These are phyloP conservation scores for Diachasmimorpha longicaudata DNA, from an alignment of 1,140 invertebrate species.

Conservation along the genomic window DNA sequence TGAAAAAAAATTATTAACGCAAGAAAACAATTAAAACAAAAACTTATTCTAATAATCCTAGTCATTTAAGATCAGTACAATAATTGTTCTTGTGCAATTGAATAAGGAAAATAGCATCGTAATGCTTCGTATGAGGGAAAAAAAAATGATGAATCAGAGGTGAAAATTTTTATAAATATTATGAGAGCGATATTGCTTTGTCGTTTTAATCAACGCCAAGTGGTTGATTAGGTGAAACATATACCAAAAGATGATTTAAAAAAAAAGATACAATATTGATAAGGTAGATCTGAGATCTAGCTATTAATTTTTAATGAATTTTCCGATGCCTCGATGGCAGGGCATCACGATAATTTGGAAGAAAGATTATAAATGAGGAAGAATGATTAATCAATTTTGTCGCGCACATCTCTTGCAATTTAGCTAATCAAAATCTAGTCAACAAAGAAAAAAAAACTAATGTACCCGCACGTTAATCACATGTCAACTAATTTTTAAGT, in stretches of 20 bases:
- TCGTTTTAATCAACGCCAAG: constrained; percentile 8
- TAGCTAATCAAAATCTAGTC: constrained; percentile 35
- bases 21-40: neutral
- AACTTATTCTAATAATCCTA: constrained; percentile 11
- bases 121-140: neutral
- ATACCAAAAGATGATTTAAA: constrained; percentile 22
- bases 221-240: constrained; percentile 24
- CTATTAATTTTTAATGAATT: constrained; percentile 6
- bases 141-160: neutral
- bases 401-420: constrained; percentile 14
- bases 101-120: neutral
- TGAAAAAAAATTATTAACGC: neutral
- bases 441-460: constrained; percentile 20
- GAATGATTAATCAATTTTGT: constrained; percentile 1
- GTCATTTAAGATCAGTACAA: constrained; percentile 17
- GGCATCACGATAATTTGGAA: neutral
- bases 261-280: constrained; percentile 24
- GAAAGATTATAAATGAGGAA: neutral
- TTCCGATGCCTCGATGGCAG: neutral
- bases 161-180: constrained; percentile 24
- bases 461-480: constrained; percentile 19
- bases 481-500: constrained; percentile 18
- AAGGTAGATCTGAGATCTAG: neutral
- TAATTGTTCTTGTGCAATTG: neutral
- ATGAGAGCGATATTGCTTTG: neutral